Conservation (phyloP, 2,888 invertebrate species). For the Hydropsyche betteni region DNA sequence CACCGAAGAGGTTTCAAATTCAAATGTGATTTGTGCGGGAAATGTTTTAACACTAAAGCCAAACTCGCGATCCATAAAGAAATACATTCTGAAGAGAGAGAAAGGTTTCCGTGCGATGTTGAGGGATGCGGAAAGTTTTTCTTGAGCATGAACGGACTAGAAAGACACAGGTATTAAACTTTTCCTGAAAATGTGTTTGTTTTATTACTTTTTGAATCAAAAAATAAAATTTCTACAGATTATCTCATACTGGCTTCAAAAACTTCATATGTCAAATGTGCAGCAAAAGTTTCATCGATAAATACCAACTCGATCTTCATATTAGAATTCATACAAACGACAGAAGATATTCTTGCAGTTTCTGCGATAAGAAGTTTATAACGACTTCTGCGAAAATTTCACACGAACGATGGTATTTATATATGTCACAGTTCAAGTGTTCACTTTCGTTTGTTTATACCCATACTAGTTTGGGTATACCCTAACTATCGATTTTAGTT, state of each 20-base stretch:
- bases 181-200: not conserved
- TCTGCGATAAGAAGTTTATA: conserved; percentile 48
- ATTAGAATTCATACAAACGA: conserved; percentile 48
- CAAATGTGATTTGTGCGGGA: conserved; percentile 49
- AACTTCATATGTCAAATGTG: conserved; percentile 51
- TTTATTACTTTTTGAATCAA: not conserved
- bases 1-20: conserved; percentile 47
- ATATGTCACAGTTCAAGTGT: too few species aligned
- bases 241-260: conserved; percentile 46
- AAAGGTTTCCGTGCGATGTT: conserved; percentile 42
- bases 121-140: conserved; percentile 46
- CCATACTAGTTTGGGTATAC: too few species aligned
- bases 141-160: conserved; percentile 45
- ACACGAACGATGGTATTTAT: conserved; percentile 47
- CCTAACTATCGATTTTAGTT: not conserved
- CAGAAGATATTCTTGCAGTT: conserved; percentile 43
- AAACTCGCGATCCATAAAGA: conserved; percentile 47
- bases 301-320: conserved; percentile 47
- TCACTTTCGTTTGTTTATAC: too few species aligned
- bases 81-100: conserved; percentile 49
- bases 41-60: conserved; percentile 50
- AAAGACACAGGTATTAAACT: conserved; percentile 42
- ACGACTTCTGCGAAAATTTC: conserved; percentile 46
- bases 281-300: conserved; percentile 50
- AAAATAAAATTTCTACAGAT: conserved; percentile 18